Evolutionary conservation across 1,140 invertebrate species (phyloP).

Genomic region (Drosophila kepulauana): DNA sequence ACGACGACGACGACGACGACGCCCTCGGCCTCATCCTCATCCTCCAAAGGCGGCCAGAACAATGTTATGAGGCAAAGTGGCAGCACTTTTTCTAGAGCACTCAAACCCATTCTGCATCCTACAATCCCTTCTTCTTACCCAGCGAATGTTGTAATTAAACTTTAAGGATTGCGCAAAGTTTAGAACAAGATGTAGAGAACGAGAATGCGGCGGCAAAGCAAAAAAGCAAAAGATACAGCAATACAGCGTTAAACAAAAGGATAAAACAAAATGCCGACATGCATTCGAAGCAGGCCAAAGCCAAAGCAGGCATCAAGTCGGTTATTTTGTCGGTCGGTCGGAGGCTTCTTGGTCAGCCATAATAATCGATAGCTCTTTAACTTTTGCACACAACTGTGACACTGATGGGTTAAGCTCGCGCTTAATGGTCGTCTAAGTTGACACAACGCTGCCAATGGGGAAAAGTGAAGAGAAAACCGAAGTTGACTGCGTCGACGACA

Average conservation of each 20-base stretch:
- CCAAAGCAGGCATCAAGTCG: not conserved
- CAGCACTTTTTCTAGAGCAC: slow-evolving; percentile 73
- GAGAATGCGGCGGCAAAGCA: not conserved
- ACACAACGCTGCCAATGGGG: slow-evolving; percentile 50
- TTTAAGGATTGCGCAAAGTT: slow-evolving; percentile 72
- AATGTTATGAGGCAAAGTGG: slow-evolving; percentile 73
- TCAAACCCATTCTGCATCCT: slow-evolving; percentile 10
- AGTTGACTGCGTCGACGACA: not conserved
- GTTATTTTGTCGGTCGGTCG: not conserved
- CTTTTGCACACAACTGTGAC: slow-evolving; percentile 62
- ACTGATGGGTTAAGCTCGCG: slow-evolving; percentile 78
- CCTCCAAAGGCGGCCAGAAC: slow-evolving; percentile 44
- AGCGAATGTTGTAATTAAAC: slow-evolving; percentile 74
- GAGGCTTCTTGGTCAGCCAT: slow-evolving; percentile 7
- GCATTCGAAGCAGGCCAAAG: slow-evolving; percentile 2
- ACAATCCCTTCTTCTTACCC: not conserved
- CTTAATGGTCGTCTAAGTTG: slow-evolving; percentile 76
- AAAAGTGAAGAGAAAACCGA: slow-evolving; percentile 31
- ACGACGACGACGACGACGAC: not conserved
- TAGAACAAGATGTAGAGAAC: slow-evolving; percentile 21
- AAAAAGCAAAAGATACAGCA: slow-evolving; percentile 35
- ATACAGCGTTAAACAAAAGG: slow-evolving; percentile 47
- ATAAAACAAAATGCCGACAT: slow-evolving; percentile 33
- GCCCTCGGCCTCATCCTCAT: slow-evolving; percentile 29
- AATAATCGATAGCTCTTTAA: slow-evolving; percentile 78